Base-by-base conservation (phyloP, 2,888 invertebrate genomes). In the Ochlodes sylvanus region DNA sequence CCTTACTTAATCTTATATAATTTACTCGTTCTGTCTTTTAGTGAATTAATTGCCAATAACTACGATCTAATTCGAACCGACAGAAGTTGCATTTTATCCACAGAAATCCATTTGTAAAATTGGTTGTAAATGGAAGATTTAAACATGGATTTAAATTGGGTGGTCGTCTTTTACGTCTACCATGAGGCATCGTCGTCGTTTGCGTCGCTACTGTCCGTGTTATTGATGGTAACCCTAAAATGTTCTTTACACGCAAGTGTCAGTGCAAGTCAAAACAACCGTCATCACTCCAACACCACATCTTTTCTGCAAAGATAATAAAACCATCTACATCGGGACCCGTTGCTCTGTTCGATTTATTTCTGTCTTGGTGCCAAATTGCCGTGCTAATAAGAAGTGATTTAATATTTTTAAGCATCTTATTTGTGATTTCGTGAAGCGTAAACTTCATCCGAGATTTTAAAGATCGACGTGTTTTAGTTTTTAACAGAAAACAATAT, bases 251-350 rank as follows among this genome's bases (percentile, higher is more conserved):
- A 85, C 86, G 85, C 85, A 84, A 88, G 83, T 86, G 91, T 90
- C 92, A 84, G 82, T 81, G 77, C 80, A 81, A 87, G 91, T 92
- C 91, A 91, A 82, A 92, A 92, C 91, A 92, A 88, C 89, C 90
- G 86, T 92, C 91, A 84, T 90, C 91, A 90, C 89, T 83, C 81
- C 77, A 73, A 79, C 79, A 77, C 82, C 78, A 80, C 73, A 57
- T 57, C 50, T 65, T 52, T 52, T 79, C 75, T 74, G 75, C 69
- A 72, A 66, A 73, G 14, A 76, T 72, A 73, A 71, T 75, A 79
- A 82, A 82, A 76, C 72, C 70, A 76, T 70, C 72, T 73, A 69
- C 71, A 73, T 65, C 50, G 14, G 41, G 65, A 71, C 75, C 76
- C 74, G 70, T 71, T 73, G 77, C 76, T 72, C 69, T 71, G 77